Evolutionary conservation across 2,797 vertebrate genomes (phyloP), one percentile per base, ranked within the genome.

Genomic region (Spinus pinus): DNA sequence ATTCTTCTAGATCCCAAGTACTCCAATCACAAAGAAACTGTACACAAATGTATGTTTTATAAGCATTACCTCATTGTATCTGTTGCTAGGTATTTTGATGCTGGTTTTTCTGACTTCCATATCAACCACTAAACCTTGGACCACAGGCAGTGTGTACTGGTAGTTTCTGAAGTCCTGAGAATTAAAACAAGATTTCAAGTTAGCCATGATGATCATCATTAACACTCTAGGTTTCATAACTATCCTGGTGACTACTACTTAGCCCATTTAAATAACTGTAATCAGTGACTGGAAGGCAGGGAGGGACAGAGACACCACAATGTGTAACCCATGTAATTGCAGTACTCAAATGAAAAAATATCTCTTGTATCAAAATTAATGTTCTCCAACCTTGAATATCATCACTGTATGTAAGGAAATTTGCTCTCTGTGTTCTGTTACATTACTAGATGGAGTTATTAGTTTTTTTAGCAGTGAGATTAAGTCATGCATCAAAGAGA

Each of bases 41-140:
- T 12, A 80, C 65, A 75, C 27, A 74, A 73, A 61, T 14, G 9
- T 46, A 90, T 46, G 58, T 78, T 50, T 82, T 87, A 28, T 5
- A 71, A 69, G 27, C 44, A 86, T 95, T 98, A 99, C 99, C 99
- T 99, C 99, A 72, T 99, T 99, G 65, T 99, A 99, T 95, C 99
- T 98, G 95, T 99, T 99, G 95, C 99, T 99, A 94, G 99, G 99
- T 96, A 99, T 99, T 98, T 99, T 99, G 93, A 99, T 99, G 98
- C 98, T 99, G 81, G 99, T 99, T 98, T 99, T 99, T 94, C 98
- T 98, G 96, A 99, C 99, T 98, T 99, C 99, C 99, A 99, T 99
- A 97, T 99, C 99, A 96, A 99, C 98, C 70, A 99, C 99, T 97
- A 99, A 98, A 83, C 99, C 99, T 94, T 98, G 98, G 60, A 99